Conservation (phyloP, 2,888 invertebrate genomes). For the Melipona beecheii region DNA sequence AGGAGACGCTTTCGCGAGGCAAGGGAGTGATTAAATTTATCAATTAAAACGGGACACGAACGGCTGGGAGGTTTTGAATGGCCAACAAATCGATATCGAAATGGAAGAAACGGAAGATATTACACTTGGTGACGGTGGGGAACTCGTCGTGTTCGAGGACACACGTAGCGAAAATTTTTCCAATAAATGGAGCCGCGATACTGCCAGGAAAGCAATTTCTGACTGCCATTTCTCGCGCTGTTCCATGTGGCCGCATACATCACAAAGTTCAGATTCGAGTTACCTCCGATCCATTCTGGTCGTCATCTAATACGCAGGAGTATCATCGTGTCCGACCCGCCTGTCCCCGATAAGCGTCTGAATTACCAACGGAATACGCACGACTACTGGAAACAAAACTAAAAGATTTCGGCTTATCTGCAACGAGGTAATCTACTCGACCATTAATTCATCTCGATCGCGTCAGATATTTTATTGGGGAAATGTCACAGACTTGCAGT, state of each 20-base stretch:
- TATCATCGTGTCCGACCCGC: background rate
- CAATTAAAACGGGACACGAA: background rate
- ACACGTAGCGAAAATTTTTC: conserved; percentile 60
- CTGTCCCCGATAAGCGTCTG: conserved; percentile 7
- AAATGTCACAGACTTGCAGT: too few relatives aligned
- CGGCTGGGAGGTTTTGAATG: background rate
- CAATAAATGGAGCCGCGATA: conserved; percentile 57
- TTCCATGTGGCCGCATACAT: conserved; percentile 36
- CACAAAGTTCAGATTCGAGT: conserved; percentile 16
- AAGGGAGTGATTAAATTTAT: background rate
- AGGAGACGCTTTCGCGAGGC: background rate
- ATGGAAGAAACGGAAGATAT: background rate
- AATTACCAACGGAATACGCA: background rate
- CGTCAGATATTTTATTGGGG: too few relatives aligned
- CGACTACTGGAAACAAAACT: background rate
- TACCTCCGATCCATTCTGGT: conserved; percentile 36
- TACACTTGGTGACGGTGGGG: background rate
- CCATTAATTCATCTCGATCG: background rate
- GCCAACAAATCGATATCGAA: background rate
- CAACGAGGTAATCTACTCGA: background rate
- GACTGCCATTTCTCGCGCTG: conserved; percentile 48
- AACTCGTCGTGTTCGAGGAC: conserved; percentile 17
- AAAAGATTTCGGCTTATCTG: background rate
- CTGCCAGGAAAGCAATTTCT: conserved; percentile 57
- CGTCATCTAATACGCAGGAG: conserved; percentile 28